Base-by-base conservation (phyloP, 2,888 invertebrate species). In the Sphaerophoria rueppellii region DNA sequence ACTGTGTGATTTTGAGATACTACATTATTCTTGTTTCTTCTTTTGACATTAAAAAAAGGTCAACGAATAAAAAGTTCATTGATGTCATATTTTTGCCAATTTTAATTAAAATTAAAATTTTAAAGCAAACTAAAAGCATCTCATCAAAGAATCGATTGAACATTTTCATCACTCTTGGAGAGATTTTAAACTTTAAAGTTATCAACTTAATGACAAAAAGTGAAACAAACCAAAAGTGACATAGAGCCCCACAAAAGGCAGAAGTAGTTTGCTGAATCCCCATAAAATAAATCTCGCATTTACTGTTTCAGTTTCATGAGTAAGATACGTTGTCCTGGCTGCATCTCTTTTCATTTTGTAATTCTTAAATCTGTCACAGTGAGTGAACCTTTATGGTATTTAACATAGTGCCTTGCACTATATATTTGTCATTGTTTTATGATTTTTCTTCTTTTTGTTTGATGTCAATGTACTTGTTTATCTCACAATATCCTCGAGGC, bases 391-490 rank as follows among this genome's bases (percentile, higher is more conserved):
- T 65, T 65, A 50, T 16, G 50, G 50, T 65, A 50, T 50, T 65
- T 35, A 37, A 50, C 12, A 50, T 50, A 65, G 50, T 65, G 65
- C 65, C 65, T 50, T 65, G 57, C 46, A 55, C 24, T 58, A 50
- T 43, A 24, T 24, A 24, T 71, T 58, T 57, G 24, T 75, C 67
- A 76, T 71, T 76, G 71, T 67, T 65, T 71, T 60, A 60, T 60
- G 6, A 16, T 40, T 58, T 57, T 37, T 55, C n/a, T 24, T 24
- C 24, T 40, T 40, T 43, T 43, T 43, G 3, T 48, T 14, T 16
- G 71, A 72, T 79, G 82, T 83, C 78, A 83, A 65, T 79, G 82
- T 71, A 79, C 82, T 79, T 70, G 71, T 71, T 78, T 74, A 75
- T 71, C 71, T 79, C 34, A 48, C 35, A 55, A 54, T 70, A 67